These are phyloP conservation scores for Anseranas semipalmata DNA, from an alignment of 2,113 vertebrate species.

Conservation along the genomic window DNA sequence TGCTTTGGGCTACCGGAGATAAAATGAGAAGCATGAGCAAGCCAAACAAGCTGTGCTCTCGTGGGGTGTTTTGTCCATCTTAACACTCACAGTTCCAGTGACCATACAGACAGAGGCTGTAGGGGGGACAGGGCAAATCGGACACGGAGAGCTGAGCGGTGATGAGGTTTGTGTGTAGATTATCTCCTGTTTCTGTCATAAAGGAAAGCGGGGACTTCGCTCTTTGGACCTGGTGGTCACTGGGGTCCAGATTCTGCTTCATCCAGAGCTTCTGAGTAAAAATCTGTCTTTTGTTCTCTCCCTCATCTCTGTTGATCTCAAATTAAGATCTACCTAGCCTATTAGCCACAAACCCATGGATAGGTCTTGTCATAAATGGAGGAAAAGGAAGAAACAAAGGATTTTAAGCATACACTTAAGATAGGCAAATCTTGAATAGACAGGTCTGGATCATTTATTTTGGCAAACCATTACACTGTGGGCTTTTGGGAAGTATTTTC, in stretches of 20 bases:
- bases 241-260: neutral
- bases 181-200: neutral
- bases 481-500: neutral
- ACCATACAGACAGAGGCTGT: neutral
- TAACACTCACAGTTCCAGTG: no score
- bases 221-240: neutral
- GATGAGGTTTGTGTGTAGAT: neutral
- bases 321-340: neutral
- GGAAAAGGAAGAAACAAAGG: neutral
- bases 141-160: neutral
- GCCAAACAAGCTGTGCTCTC: neutral
- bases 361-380: neutral
- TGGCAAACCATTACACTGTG: neutral
- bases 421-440: neutral
- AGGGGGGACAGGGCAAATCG: neutral
- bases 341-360: accelerated
- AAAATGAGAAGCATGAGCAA: neutral
- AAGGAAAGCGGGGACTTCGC: neutral
- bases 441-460: neutral
- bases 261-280: neutral
- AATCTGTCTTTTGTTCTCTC: neutral
- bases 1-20: neutral
- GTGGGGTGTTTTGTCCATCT: neutral
- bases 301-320: neutral
- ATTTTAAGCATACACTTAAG: neutral